A percentile compares a stretch with the other conserved stretches of the same genome.
These are phyloP conservation scores for Ciona savignyi DNA, from an alignment of 23 tunicate genomes.

Conservation along the genomic window DNA sequence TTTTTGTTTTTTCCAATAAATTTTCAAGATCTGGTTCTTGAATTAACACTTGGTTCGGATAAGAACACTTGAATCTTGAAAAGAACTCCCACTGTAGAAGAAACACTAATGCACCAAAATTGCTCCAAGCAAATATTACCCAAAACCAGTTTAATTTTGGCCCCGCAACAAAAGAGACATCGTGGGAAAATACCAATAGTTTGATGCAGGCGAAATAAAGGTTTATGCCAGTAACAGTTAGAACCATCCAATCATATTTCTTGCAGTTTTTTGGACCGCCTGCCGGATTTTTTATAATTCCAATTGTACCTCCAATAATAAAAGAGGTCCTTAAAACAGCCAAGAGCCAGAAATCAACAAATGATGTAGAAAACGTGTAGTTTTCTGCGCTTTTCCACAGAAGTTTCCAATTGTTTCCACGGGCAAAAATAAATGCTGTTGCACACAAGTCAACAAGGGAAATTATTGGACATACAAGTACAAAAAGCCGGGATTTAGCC, in stretches of 20 bases:
- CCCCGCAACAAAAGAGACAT: constrained; percentile 19
- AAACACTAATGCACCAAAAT: constrained; percentile 9
- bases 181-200: constrained; percentile 28
- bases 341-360: constrained; percentile 34
- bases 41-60: too few relatives aligned
- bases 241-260: background rate
- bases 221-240: constrained; percentile 7
- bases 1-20: too few relatives aligned
- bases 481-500: too few relatives aligned
- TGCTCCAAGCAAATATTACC: too few relatives aligned
- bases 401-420: constrained; percentile 32
- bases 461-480: too few relatives aligned
- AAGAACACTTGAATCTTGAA: too few relatives aligned
- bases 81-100: background rate
- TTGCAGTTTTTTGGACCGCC: constrained; percentile 20
- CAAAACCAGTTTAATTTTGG: constrained; percentile 35
- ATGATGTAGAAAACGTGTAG: constrained; percentile 31
- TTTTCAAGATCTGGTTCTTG: too few relatives aligned
- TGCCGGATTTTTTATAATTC: constrained; percentile 22
- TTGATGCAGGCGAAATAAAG: constrained; percentile 27
- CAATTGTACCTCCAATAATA: constrained; percentile 34
- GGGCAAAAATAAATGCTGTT: constrained; percentile 25
- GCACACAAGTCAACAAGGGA: constrained; percentile 11
- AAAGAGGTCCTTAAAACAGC: constrained; percentile 19
- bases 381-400: constrained; percentile 10